Base-by-base conservation (phyloP, 2,113 vertebrate genomes). In the Hystrix brachyura region DNA sequence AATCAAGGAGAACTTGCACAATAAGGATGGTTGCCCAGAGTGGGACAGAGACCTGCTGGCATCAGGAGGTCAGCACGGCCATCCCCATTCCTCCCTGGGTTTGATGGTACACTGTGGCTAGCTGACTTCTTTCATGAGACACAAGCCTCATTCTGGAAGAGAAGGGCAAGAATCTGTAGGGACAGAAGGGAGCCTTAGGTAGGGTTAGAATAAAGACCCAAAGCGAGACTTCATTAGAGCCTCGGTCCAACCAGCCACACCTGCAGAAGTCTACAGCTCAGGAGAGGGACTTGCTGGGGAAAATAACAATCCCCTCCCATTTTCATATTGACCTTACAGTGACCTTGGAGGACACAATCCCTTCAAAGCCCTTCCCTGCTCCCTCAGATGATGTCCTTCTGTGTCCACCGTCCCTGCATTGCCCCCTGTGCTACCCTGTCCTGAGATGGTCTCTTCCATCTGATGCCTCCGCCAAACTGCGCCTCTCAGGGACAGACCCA, bases 401-500 rank as follows among this genome's bases (percentile, higher is more conserved):
- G 32, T 67, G 51, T 38, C 64, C 48, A 84, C 0, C 5, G n/a
- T 48, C 34, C 25, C 23, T 51, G 17, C 7, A 38, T 85, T 94
- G 87, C 9, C 38, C 79, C 29, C 87, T 69, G n/a, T 10, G 27
- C 83, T 65, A 55, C 21, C 27, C 21, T 32, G 27, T 62, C 71
- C 67, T 72, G 19, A 71, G 84, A 48, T 8, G 5, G 17, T 57
- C 18, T 53, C n/a, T 62, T 76, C 60, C 17, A n/a, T 67, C 69
- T 71, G 38, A 81, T 53, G 82, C 43, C 21, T 65, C 71, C 79
- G 83, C 11, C 43, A 62, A 51, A 71, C 60, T 46, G 25, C 80
- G 29, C 87, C 95, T 96, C 93, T 97, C 55, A 83, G 65, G 32
- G 72, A 57, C 48, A 89, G 46, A 84, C 38, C 21, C 29, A 83